phyloP scores from a whole-genome alignment of 35 echinoderm and acorn worm species.

The Lytechinus variegatus region DNA sequence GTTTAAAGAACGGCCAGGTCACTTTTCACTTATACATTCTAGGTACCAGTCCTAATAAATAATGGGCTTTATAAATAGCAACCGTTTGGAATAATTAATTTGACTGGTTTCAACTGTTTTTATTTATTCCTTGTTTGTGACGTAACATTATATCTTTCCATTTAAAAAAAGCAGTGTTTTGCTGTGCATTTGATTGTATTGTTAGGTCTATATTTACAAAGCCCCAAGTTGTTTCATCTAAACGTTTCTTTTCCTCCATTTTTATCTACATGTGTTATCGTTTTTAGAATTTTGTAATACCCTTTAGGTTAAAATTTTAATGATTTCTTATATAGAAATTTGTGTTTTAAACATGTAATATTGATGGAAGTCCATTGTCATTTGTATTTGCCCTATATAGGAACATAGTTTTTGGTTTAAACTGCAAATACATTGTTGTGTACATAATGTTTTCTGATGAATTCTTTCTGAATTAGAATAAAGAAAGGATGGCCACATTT shows the following conservation, averaged over 20 bases:
- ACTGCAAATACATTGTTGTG: constrained; percentile 18
- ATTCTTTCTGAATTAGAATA: constrained; percentile 25
- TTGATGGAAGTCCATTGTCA: background rate
- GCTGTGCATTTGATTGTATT: background rate
- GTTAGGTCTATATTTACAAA: background rate
- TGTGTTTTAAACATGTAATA: background rate
- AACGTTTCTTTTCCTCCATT: background rate
- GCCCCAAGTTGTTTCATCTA: too few species aligned
- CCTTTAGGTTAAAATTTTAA: background rate
- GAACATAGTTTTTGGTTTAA: background rate
- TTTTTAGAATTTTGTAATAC: background rate
- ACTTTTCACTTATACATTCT: too few species aligned
- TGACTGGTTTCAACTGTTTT: background rate
- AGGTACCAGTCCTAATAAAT: too few species aligned
- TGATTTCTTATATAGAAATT: background rate
- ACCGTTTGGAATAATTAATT: too few species aligned
- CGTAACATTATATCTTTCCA: background rate
- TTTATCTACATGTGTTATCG: background rate
- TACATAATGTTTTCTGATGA: constrained; percentile 41
- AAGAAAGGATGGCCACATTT: constrained; percentile 25
- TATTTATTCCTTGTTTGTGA: background rate
- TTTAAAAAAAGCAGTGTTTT: background rate
- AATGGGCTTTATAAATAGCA: too few species aligned
- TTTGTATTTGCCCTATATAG: background rate
- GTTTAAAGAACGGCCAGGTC: too few species aligned